phyloP scores from a whole-genome alignment of 2,888 invertebrate genomes.

The Spodoptera exigua region DNA sequence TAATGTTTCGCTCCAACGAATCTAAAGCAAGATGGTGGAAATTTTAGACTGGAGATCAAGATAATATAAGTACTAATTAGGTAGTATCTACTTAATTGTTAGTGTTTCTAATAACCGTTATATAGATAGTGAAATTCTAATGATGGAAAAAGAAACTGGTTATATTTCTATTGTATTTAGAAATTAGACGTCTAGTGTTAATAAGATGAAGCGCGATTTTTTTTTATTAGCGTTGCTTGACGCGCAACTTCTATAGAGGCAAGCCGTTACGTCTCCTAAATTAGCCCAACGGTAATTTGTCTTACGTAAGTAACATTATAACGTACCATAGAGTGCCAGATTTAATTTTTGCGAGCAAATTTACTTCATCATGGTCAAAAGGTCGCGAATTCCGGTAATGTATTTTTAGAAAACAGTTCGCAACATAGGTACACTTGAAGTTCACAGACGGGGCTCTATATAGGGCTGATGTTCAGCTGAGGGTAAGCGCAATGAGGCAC shows the following conservation, averaged over 20 bases:
- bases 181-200: constrained; percentile 1
- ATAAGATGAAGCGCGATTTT: background rate
- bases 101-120: no score
- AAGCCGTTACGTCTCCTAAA: constrained; percentile 5
- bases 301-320: constrained; percentile 5
- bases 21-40: constrained; percentile 1
- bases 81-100: no score
- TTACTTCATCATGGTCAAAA: constrained; percentile 22
- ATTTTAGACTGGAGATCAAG: no score
- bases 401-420: background rate
- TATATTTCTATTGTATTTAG: background rate
- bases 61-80: no score
- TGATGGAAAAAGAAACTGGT: no score
- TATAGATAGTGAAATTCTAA: no score
- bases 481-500: no score
- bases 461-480: no score
- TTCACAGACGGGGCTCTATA: no score
- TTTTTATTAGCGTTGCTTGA: constrained; percentile 2
- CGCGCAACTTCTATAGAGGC: background rate
- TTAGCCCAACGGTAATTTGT: constrained; percentile 6
- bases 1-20: constrained; percentile 13
- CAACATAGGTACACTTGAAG: no score
- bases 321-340: background rate
- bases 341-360: constrained; percentile 3
- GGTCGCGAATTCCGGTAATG: background rate